Evolutionary conservation across 2,888 invertebrate genomes (phyloP).

Genomic region (Hydrotaea cyrtoneurina): DNA sequence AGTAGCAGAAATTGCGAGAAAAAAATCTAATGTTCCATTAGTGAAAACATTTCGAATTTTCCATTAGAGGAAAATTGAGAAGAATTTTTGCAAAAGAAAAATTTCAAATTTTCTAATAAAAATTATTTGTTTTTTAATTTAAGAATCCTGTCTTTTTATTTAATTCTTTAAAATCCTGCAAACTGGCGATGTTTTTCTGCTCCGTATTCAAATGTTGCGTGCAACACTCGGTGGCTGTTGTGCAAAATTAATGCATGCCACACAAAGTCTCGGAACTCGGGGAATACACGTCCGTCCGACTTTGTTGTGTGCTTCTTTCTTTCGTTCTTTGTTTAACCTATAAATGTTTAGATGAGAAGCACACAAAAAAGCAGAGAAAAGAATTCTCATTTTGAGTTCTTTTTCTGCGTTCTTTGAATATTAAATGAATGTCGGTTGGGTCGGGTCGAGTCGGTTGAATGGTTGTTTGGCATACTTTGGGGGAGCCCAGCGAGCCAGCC

Average conservation of each 20-base stretch:
- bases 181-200: neutral
- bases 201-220: neutral
- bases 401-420: constrained; percentile 8
- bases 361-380: neutral
- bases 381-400: neutral
- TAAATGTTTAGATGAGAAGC: neutral
- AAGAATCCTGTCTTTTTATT: no score
- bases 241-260: neutral
- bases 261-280: neutral
- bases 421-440: neutral
- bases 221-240: neutral
- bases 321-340: neutral
- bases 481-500: neutral
- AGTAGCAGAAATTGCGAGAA: no score
- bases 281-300: neutral
- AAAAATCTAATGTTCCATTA: no score
- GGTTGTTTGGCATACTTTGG: constrained; percentile 5
- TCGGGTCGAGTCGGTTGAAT: neutral
- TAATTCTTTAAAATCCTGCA: neutral
- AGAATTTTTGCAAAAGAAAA: no score
- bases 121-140: no score
- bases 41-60: no score
- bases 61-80: no score
- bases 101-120: no score
- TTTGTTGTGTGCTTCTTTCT: neutral